Base-by-base conservation (phyloP, 2,888 invertebrate genomes). In the Melangyna quadrimaculata region DNA sequence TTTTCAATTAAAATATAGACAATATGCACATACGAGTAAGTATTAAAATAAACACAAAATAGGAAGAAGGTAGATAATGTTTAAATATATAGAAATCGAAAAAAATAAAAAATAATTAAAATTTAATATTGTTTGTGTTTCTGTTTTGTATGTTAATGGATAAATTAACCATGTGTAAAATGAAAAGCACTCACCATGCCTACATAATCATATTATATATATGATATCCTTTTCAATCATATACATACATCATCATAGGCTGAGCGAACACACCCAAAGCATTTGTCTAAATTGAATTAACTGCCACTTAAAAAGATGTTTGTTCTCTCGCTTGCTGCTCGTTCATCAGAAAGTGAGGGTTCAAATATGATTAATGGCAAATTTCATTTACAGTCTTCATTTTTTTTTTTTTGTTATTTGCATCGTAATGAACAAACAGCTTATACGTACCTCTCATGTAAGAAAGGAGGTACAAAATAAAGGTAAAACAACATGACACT, bases 231-330 rank as follows among this genome's bases (percentile, higher is more conserved):
- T 71, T 51, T 70, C 14, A 51, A n/a, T 24, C 24, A 12, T 19
- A n/a, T n/a, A n/a, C 43, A 45, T 45, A 45, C 3, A 14, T 3
- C 10, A 37, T n/a, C 32, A 22, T 48, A 27, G 24, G 51, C 51
- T 14, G 48, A 7, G 48, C 27, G 22, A 9, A 40, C 17, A 51
- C 57, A 27, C 27, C 48, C 32, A 43, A 55, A 63, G 63, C 57
- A 72, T 72, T 78, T 72, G 71, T 59, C 65, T 48, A 57, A 72
- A 75, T 78, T 65, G 61, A 72, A 78, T 78, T 72, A 78, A 78
- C 55, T 78, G 48, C 78, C 78, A 72, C 78, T 72, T 65, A 65
- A 45, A n/a, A 24, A 29, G 45, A 45, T 65, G 63, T 65, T 45
- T 65, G 45, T 65, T 65, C 45, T 14, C 12, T n/a, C n/a, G n/a